Conservation (phyloP, 2,113 vertebrate genomes). For the Pungitius pungitius region DNA sequence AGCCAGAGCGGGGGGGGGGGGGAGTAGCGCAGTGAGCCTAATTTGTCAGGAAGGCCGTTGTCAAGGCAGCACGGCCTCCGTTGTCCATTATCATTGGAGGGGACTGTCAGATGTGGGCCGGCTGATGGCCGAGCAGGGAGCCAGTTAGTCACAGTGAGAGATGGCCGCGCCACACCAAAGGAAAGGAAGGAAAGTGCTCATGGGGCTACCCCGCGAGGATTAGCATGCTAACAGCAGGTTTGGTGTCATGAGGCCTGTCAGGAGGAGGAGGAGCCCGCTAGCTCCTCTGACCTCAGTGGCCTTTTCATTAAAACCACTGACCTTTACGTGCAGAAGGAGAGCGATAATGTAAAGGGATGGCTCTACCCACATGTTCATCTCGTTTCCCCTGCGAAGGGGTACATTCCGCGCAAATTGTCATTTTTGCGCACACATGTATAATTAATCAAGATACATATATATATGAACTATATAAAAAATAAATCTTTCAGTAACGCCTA, state of each 20-base stretch:
- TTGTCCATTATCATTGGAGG: slow-evolving; percentile 76
- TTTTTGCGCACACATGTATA: background rate
- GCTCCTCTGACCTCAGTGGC: slow-evolving; percentile 54
- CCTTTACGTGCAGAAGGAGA: slow-evolving; percentile 61
- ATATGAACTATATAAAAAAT: background rate
- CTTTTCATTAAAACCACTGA: slow-evolving; percentile 74
- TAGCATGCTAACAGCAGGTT: slow-evolving; percentile 67
- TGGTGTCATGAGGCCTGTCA: slow-evolving; percentile 62
- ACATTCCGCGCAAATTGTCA: slow-evolving; percentile 6
- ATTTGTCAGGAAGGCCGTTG: slow-evolving; percentile 75
- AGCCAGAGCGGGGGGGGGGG: slow-evolving; percentile 43
- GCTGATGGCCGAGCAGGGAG: slow-evolving; percentile 63
- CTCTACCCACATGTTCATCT: slow-evolving; percentile 33
- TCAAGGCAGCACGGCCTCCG: slow-evolving; percentile 64
- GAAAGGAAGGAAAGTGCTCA: slow-evolving; percentile 41
- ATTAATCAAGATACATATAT: background rate
- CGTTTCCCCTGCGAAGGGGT: slow-evolving; percentile 16
- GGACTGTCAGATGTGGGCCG: slow-evolving; percentile 59
- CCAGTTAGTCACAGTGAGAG: slow-evolving; percentile 67
- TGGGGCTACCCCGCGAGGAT: slow-evolving; percentile 52
- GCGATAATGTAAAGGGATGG: slow-evolving; percentile 38
- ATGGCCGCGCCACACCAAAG: slow-evolving; percentile 48
- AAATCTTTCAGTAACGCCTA: background rate
- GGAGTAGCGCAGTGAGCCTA: slow-evolving; percentile 47
- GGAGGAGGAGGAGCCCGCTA: slow-evolving; percentile 44